Percentiles rank a stretch among this genome's conserved stretches.
Conservation (phyloP, 1,140 invertebrate species). For the Drosophila athabasca region DNA sequence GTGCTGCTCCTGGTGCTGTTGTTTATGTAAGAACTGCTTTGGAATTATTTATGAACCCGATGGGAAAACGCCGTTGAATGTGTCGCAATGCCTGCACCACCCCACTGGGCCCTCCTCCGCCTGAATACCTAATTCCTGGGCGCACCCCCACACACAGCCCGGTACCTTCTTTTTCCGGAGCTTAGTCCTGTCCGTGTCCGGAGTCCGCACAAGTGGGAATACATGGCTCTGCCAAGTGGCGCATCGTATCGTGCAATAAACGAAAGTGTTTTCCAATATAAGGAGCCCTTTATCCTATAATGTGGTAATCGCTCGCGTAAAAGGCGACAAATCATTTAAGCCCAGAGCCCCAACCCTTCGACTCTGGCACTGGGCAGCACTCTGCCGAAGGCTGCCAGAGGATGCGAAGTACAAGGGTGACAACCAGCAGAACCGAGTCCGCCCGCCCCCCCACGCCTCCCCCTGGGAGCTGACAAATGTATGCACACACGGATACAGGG, state of each 20-base stretch:
- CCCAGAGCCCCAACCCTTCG: slow-evolving; percentile 34
- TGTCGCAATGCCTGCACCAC: slow-evolving; percentile 62
- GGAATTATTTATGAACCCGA: slow-evolving; percentile 77
- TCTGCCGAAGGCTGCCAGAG: slow-evolving; percentile 19
- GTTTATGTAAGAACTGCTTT: slow-evolving; percentile 72
- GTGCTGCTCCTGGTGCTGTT: slow-evolving; percentile 37
- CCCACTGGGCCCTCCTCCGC: slow-evolving; percentile 15
- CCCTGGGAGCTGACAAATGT: slow-evolving; percentile 47
- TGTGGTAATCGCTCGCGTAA: slow-evolving; percentile 83
- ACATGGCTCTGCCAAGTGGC: slow-evolving; percentile 42
- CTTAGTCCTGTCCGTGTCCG: not conserved
- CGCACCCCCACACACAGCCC: not conserved
- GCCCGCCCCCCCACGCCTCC: too few species aligned
- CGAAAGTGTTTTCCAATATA: slow-evolving; percentile 82
- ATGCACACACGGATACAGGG: slow-evolving; percentile 36
- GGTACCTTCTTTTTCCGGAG: not conserved
- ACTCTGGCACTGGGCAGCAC: not conserved
- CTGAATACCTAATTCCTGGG: slow-evolving; percentile 47
- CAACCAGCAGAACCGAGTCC: slow-evolving; percentile 36
- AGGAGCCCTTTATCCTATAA: slow-evolving; percentile 78
- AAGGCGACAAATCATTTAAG: slow-evolving; percentile 83
- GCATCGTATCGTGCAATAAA: slow-evolving; percentile 61
- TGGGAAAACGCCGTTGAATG: slow-evolving; percentile 74
- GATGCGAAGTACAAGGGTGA: slow-evolving; percentile 65
- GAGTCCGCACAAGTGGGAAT: slow-evolving; percentile 66